A percentile compares a stretch with the other conserved stretches of the same genome.
Evolutionary conservation across 2,888 invertebrate species (phyloP).

Genomic region (Toxonevra muliebris): DNA sequence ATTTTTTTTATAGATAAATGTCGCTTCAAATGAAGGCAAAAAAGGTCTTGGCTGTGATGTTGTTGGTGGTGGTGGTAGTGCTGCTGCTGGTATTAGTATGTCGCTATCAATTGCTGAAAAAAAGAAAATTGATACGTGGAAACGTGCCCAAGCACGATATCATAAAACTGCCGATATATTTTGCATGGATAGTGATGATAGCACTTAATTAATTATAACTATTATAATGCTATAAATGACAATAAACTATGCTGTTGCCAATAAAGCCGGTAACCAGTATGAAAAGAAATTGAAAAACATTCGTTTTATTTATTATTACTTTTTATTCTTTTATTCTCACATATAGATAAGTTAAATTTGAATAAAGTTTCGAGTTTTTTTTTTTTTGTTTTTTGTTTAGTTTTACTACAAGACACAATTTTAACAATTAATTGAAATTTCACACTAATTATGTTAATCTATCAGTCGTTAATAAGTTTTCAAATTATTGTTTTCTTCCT

Average conservation of each 20-base stretch:
- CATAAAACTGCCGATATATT: slow-evolving; percentile 56
- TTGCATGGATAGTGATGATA: slow-evolving; percentile 49
- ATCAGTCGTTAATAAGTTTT: slow-evolving; percentile 56
- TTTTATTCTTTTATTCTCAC: slow-evolving; percentile 16
- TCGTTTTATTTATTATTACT: too few species aligned
- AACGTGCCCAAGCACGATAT: slow-evolving; percentile 62
- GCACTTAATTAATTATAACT: slow-evolving; percentile 41
- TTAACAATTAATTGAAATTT: slow-evolving; percentile 37
- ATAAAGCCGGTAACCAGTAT: too few species aligned
- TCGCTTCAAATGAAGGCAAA: slow-evolving; percentile 71
- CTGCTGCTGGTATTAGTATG: slow-evolving; percentile 39
- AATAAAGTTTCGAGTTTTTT: background rate
- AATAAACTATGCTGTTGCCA: too few species aligned
- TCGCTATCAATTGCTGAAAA: slow-evolving; percentile 45
- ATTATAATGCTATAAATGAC: background rate
- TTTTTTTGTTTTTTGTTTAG: slow-evolving; percentile 7
- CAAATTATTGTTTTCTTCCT: background rate
- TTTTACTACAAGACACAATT: slow-evolving; percentile 32
- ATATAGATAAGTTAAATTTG: slow-evolving; percentile 25
- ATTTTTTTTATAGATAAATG: slow-evolving; percentile 68
- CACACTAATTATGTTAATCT: slow-evolving; percentile 52
- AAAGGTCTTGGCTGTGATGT: slow-evolving; percentile 71
- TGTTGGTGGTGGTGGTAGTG: slow-evolving; percentile 64
- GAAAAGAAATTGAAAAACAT: too few species aligned
- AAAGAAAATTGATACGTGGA: slow-evolving; percentile 54